Conservation (phyloP, 1,140 invertebrate genomes). For the Tetramorium alpestre region DNA sequence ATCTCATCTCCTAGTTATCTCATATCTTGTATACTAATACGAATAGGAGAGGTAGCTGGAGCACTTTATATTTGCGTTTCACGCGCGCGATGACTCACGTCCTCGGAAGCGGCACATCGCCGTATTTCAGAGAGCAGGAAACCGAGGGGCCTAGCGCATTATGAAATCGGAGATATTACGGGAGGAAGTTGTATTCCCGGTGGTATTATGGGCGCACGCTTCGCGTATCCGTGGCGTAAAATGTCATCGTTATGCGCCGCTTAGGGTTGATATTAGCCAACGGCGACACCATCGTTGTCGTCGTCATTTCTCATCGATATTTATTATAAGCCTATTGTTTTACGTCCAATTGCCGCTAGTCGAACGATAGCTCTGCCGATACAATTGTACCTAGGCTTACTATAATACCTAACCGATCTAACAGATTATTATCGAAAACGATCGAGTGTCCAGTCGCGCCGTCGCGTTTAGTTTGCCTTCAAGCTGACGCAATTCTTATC, state of each 20-base stretch:
- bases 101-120: constrained; percentile 26
- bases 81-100: constrained; percentile 60
- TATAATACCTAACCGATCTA: constrained; percentile 30
- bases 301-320: constrained; percentile 54
- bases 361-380: constrained; percentile 46
- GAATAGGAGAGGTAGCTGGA: constrained; percentile 6
- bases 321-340: constrained; percentile 70
- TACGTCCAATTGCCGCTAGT: constrained; percentile 29
- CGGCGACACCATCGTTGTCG: constrained; percentile 13
- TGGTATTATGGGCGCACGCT: constrained; percentile 57
- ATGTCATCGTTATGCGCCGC: constrained; percentile 69
- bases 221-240: constrained; percentile 60
- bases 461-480: constrained; percentile 1
- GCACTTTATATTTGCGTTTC: not conserved
- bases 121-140: constrained; percentile 58
- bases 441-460: constrained; percentile 58
- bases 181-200: constrained; percentile 65
- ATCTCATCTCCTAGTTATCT: not conserved
- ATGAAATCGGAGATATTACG: constrained; percentile 71
- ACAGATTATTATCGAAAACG: constrained; percentile 58
- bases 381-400: constrained; percentile 55
- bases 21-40: not conserved
- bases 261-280: constrained; percentile 68
- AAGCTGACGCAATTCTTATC: constrained; percentile 21
- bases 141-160: constrained; percentile 62